A percentile compares a stretch with the other conserved stretches of the same genome.
Evolutionary conservation across 2,797 vertebrate genomes (phyloP).

Genomic region (Halcyon chelicuti): DNA sequence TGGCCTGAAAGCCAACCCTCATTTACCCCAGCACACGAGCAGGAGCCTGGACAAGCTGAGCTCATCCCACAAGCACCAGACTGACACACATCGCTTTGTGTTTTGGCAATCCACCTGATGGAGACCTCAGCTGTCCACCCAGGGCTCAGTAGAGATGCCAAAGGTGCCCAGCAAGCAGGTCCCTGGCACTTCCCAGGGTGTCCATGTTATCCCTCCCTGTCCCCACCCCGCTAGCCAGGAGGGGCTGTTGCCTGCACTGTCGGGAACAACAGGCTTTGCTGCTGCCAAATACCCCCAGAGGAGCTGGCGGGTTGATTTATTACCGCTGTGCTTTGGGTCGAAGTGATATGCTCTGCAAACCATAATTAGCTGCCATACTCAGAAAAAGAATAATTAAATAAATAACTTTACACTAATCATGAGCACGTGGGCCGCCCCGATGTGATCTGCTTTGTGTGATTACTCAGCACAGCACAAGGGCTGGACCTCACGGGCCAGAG

Average conservation of each 20-base stretch:
- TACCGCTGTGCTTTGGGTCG: not conserved
- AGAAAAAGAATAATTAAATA: not conserved
- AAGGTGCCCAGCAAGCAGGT: not conserved
- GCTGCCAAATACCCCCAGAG: not conserved
- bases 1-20: not conserved
- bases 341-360: not conserved
- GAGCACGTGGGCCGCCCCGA: not conserved
- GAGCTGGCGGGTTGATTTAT: not conserved
- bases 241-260: not conserved
- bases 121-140: not conserved
- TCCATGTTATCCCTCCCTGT: accelerated
- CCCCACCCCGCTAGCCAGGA: accelerated
- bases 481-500: accelerated
- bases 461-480: not conserved
- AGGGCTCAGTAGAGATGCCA: not conserved
- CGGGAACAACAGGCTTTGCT: not conserved
- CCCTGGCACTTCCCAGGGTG: not conserved
- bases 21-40: accelerated
- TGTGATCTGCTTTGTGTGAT: accelerated
- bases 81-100: accelerated
- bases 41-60: not conserved
- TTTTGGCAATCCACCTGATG: not conserved
- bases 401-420: not conserved
- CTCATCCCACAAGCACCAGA: not conserved
- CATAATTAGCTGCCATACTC: not conserved